phyloP scores from a whole-genome alignment of 35 echinoderm and acorn worm species.

The Ophiothrix spiculata region DNA sequence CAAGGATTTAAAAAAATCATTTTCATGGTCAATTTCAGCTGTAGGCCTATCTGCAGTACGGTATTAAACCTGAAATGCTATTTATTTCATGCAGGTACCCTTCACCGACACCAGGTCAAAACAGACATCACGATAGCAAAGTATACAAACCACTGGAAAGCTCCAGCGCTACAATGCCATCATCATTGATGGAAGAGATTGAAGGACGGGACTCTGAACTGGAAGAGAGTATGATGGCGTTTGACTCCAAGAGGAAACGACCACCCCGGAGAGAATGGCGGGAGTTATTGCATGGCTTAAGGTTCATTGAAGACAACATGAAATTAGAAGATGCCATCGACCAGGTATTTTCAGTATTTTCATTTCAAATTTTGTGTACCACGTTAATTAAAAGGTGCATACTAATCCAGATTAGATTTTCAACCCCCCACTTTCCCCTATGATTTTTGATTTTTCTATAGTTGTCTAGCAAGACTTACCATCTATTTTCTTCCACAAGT shows the following conservation, averaged over 20 bases:
- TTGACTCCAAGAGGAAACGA: background rate
- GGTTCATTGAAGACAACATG: conserved; percentile 51
- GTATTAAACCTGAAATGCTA: no score
- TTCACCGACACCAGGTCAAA: background rate
- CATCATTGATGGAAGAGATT: conserved; percentile 63
- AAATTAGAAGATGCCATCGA: conserved; percentile 50
- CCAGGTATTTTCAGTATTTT: no score
- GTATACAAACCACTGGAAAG: background rate
- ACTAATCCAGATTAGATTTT: no score
- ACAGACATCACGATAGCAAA: background rate
- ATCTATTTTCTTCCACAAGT: no score
- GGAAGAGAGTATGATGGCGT: conserved; percentile 24
- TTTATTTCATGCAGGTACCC: background rate
- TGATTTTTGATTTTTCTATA: no score
- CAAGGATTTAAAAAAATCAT: no score
- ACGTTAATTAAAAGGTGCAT: no score
- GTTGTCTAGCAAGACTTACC: no score
- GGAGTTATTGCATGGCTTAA: conserved; percentile 26
- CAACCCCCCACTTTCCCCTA: no score
- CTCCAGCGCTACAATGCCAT: background rate
- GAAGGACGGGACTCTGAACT: conserved; percentile 43
- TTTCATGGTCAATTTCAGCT: no score
- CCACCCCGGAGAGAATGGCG: conserved; percentile 30
- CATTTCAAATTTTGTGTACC: no score
- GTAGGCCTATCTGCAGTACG: no score